phyloP scores from a whole-genome alignment of 1,140 invertebrate species.

The Sminthurides bifidus region DNA sequence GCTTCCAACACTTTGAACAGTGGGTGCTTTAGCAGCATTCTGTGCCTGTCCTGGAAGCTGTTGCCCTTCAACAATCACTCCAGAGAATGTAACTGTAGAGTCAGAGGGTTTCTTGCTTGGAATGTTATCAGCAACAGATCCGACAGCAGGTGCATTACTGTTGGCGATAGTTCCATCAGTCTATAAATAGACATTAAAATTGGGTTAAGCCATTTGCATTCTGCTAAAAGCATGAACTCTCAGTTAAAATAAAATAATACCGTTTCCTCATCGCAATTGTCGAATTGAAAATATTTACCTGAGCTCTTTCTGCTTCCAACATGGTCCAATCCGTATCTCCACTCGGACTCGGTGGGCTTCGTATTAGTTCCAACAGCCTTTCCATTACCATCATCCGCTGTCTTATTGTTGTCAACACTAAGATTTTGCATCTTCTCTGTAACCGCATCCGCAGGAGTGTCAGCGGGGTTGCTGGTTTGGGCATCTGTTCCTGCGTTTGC shows the following conservation, averaged over 20 bases:
- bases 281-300: conserved; percentile 5
- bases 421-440: conserved; percentile 7
- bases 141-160: not conserved
- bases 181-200: not conserved
- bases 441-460: not conserved
- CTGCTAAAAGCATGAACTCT: too few relatives aligned
- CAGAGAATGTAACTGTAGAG: not conserved
- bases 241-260: not conserved
- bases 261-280: not conserved
- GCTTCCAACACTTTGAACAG: not conserved
- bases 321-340: conserved; percentile 27
- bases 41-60: not conserved
- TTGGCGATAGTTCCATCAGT: not conserved
- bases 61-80: not conserved
- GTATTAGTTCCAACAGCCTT: not conserved
- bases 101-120: not conserved
- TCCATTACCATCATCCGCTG: not conserved
- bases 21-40: not conserved
- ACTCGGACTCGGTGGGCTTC: too few relatives aligned
- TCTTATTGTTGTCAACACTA: conserved; percentile 3
- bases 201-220: too few relatives aligned
- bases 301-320: conserved; percentile 13
- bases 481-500: too few relatives aligned
- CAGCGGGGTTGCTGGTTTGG: not conserved
- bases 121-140: not conserved